A percentile compares a stretch with the other conserved stretches of the same genome.
Evolutionary conservation across 2,888 invertebrate species (phyloP).

Genomic region (Orthonevra nobilis): DNA sequence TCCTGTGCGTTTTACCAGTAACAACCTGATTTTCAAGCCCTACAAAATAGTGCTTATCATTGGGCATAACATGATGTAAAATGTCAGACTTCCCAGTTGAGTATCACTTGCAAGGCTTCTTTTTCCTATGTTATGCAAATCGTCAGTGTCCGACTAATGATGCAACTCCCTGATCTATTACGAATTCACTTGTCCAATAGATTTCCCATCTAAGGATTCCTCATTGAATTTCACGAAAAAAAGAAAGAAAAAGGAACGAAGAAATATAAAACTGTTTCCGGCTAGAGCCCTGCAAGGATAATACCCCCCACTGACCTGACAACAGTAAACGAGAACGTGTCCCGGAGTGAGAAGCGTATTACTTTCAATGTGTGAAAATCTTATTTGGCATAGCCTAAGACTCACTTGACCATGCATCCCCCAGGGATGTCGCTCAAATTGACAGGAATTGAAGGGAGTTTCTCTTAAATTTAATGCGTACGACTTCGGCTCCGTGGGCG

Average conservation of each 20-base stretch:
- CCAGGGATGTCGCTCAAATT: constrained; percentile 66
- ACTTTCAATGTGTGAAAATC: constrained; percentile 70
- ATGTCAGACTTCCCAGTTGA: no score
- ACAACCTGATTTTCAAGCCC: no score
- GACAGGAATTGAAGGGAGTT: constrained; percentile 70
- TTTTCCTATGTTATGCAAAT: no score
- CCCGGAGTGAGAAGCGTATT: constrained; percentile 48
- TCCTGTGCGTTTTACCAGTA: no score
- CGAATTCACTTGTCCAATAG: constrained; percentile 54
- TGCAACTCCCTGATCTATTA: constrained; percentile 62
- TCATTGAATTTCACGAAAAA: constrained; percentile 34
- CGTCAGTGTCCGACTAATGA: constrained; percentile 50
- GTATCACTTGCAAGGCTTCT: no score
- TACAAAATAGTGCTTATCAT: no score
- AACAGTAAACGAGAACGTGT: constrained; percentile 46
- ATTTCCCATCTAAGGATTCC: constrained; percentile 3
- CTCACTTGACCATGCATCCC: constrained; percentile 70
- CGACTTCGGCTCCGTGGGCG: constrained; percentile 30
- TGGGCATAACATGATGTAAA: no score
- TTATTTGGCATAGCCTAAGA: constrained; percentile 67
- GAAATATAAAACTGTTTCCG: constrained; percentile 37
- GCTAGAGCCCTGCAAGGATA: constrained; percentile 13
- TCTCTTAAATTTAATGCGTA: constrained; percentile 66
- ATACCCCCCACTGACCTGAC: constrained; percentile 35
- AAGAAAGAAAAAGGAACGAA: constrained; percentile 1